Conservation (phyloP, 37 sponge, comb jelly and placozoan genomes). For the Mnemiopsis leidyi region DNA sequence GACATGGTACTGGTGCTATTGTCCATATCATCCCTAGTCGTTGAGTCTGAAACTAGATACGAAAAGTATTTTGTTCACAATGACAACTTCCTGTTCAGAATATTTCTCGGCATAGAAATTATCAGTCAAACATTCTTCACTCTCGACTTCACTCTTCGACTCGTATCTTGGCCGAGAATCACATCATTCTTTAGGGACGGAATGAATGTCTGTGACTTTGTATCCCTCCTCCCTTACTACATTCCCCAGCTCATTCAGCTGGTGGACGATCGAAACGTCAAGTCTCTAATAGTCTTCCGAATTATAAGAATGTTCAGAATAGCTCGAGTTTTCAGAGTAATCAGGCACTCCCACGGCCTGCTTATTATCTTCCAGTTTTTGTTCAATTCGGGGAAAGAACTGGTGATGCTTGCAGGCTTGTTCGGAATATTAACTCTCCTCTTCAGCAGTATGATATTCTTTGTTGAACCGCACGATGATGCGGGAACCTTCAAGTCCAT, state of each 20-base stretch:
- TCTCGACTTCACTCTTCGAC: neutral
- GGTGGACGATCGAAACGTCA: neutral
- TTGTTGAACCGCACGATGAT: neutral
- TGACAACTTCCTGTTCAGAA: neutral
- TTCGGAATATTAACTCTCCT: neutral
- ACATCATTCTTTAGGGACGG: neutral
- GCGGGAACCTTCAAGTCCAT: neutral
- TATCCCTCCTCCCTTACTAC: conserved; percentile 19
- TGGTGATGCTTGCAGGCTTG: neutral
- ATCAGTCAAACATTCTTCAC: neutral
- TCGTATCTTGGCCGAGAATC: neutral
- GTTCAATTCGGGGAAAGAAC: neutral
- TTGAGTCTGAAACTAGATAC: neutral
- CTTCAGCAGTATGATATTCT: neutral
- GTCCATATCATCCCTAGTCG: neutral
- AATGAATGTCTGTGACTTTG: neutral
- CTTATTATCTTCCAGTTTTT: neutral
- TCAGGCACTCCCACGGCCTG: conserved; percentile 32
- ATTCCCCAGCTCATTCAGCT: neutral
- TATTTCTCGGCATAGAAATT: neutral
- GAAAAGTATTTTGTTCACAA: neutral
- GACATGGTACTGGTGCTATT: neutral
- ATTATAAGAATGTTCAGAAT: neutral
- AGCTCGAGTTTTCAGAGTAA: neutral
- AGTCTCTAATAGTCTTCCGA: neutral